Evolutionary conservation across 2,888 invertebrate species (phyloP).

Genomic region (Drosophila picticornis): DNA sequence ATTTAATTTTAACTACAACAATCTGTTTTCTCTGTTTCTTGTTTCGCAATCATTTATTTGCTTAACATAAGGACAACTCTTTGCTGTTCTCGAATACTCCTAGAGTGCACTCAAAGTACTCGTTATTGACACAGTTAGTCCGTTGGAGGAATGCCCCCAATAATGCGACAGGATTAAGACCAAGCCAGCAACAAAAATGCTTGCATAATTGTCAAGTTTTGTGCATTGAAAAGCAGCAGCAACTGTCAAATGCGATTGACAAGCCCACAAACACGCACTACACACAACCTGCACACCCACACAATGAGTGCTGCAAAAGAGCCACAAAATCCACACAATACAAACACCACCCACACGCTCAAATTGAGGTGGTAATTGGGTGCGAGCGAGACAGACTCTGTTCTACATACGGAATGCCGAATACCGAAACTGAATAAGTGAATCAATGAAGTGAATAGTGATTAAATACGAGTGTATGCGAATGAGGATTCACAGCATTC

Average conservation of each 20-base stretch:
- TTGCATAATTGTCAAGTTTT: slow-evolving; percentile 69
- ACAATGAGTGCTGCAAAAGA: slow-evolving; percentile 46
- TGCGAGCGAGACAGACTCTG: slow-evolving; percentile 5
- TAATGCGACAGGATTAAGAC: slow-evolving; percentile 62
- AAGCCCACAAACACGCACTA: slow-evolving; percentile 42
- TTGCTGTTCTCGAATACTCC: not conserved
- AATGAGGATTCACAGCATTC: slow-evolving; percentile 10
- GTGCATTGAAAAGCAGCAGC: slow-evolving; percentile 37
- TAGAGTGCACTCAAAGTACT: not conserved
- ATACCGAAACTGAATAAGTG: slow-evolving; percentile 71
- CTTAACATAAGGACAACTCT: not conserved
- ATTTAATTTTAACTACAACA: not conserved
- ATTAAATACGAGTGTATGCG: slow-evolving; percentile 58
- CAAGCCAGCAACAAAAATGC: slow-evolving; percentile 41
- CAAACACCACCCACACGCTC: slow-evolving; percentile 56
- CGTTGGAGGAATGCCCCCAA: slow-evolving; percentile 12
- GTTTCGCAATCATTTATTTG: not conserved
- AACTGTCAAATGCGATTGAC: slow-evolving; percentile 57
- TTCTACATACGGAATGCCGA: slow-evolving; percentile 38
- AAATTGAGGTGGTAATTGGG: slow-evolving; percentile 10
- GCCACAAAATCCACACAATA: slow-evolving; percentile 73
- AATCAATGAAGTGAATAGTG: slow-evolving; percentile 75
- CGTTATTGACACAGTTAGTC: slow-evolving; percentile 14
- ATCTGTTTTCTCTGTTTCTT: not conserved
- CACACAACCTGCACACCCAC: not conserved